Base-by-base conservation (phyloP, 2,797 vertebrate species). In the Hydrocynus forskahlii region DNA sequence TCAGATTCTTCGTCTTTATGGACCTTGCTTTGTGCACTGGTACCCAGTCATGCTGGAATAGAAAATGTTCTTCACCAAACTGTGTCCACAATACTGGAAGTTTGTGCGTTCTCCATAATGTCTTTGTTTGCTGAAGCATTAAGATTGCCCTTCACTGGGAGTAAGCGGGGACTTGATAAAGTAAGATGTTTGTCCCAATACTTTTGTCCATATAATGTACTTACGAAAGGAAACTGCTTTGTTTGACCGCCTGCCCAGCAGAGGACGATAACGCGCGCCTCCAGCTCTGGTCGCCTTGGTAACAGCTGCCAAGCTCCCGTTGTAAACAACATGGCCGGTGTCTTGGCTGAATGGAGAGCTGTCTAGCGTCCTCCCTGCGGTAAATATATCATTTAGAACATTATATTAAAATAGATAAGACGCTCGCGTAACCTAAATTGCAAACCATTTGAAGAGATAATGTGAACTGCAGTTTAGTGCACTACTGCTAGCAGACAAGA, bases 281-380 rank as follows among this genome's bases (percentile, higher is more conserved):
- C 1, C 4, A 14, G 57, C 84, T 74, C 68, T 45, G 55, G 82
- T 94, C 86, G 82, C 92, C 91, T 88, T 94, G 91, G 92, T 84
- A 94, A 95, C 92, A 75, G 91, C 91, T 72, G 86, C 91, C 81
- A 76, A n/a, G 64, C 48, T 21, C 38, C 54, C 19, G 82, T 91
- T 25, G 83, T 60, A 89, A 88, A 91, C 91, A 89, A 92, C 87
- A 68, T 60, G 40, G 75, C 29, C 74, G 87, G 84, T 48, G 8
- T 23, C 1, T 10, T 16, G 45, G 45, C 19, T 23, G 62, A 13
- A 52, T 50, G 25, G 40, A 21, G n/a, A 70, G 14, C 2, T 54
- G 1, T 9, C 2, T 59, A 25, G 17, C 62, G 29, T 19, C 17
- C 1, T 12, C 0, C 29, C 8, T 19, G 7, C 12, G 1, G 23